Evolutionary conservation across 2,888 invertebrate species (phyloP).

Genomic region (Agonopterix arenella): DNA sequence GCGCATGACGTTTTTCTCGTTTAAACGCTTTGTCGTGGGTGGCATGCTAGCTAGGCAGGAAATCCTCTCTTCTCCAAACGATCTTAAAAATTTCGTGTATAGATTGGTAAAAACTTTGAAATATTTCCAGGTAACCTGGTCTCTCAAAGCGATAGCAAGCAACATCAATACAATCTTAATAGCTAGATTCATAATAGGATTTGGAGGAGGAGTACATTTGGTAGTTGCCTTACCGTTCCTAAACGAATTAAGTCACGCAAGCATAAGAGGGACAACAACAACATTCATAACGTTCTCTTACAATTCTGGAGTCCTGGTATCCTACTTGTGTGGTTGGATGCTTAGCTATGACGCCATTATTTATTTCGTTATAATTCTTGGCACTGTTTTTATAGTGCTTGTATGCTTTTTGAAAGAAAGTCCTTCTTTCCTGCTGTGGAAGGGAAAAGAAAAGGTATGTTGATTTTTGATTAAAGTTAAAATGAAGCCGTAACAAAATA

Average conservation of each 20-base stretch:
- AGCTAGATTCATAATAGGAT: neutral
- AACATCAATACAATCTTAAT: neutral
- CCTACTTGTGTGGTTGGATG: neutral
- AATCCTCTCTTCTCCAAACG: too few species aligned
- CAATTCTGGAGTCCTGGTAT: neutral
- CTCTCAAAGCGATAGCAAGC: neutral
- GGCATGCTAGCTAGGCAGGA: too few species aligned
- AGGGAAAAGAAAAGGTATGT: constrained; percentile 25
- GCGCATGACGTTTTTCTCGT: too few species aligned
- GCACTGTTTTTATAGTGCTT: constrained; percentile 17
- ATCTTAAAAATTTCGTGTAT: too few species aligned
- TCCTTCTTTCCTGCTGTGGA: constrained; percentile 23
- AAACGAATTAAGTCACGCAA: neutral
- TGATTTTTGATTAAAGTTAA: neutral
- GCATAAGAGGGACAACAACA: neutral
- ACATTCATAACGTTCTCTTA: neutral
- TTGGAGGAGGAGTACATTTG: neutral
- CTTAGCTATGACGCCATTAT: constrained; percentile 23
- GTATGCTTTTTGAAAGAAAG: constrained; percentile 25
- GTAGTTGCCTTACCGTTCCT: neutral
- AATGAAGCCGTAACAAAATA: too few species aligned
- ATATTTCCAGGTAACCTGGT: neutral
- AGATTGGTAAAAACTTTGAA: neutral
- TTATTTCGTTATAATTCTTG: constrained; percentile 19
- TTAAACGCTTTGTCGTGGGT: too few species aligned